Conservation (phyloP, 1,140 invertebrate species). For the Drosophila pseudoobscura region DNA sequence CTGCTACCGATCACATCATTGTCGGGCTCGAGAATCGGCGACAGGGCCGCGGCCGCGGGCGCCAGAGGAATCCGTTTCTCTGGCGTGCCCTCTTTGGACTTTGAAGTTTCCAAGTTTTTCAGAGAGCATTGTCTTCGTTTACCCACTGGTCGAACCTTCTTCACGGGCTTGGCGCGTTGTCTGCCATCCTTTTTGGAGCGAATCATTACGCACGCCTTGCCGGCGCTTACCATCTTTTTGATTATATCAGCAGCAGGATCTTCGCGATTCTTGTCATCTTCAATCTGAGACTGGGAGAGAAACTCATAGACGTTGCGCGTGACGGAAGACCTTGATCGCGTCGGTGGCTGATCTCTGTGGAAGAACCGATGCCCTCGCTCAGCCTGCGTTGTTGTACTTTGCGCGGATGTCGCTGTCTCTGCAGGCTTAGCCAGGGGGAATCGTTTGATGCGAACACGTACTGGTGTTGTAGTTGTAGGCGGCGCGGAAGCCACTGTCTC, state of each 20-base stretch:
- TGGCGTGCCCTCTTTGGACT: neutral
- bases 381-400: too few species aligned
- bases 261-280: constrained; percentile 30
- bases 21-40: constrained; percentile 51
- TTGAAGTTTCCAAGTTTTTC: neutral
- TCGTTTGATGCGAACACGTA: too few species aligned
- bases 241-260: constrained; percentile 74
- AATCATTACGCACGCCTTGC: constrained; percentile 54
- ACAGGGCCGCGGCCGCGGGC: constrained; percentile 12
- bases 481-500: neutral
- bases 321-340: constrained; percentile 43
- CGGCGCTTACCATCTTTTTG: constrained; percentile 59
- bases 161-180: constrained; percentile 9
- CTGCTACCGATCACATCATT: constrained; percentile 5
- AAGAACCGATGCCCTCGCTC: constrained; percentile 42
- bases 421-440: too few species aligned
- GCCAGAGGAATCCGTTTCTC: neutral
- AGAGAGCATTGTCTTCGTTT: constrained; percentile 41
- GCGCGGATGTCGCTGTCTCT: too few species aligned
- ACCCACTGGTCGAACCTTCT: constrained; percentile 33
- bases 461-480: neutral
- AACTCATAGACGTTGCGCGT: constrained; percentile 70
- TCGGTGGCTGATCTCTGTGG: constrained; percentile 39
- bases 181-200: constrained; percentile 41
- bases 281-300: constrained; percentile 65